Evolutionary conservation across 1,140 invertebrate species (phyloP), one percentile per base, ranked within the genome.

Genomic region (Drosophila gunungcola): DNA sequence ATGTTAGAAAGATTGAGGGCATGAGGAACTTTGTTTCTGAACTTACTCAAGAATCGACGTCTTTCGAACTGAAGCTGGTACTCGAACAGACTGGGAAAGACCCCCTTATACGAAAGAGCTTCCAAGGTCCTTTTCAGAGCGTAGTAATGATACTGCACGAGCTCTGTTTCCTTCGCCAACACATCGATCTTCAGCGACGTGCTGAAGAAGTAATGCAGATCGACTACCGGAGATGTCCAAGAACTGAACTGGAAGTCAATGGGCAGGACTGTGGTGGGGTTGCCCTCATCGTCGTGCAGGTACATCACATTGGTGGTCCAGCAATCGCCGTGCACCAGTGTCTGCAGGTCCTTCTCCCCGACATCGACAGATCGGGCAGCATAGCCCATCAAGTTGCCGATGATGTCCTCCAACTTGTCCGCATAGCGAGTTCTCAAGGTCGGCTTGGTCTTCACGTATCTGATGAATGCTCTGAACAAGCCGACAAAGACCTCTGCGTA

Each of bases 221-320:
- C 91, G 4, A 64, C 52, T 0, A 57, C 64, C 3, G 92, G 84
- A 0, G 84, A 75, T 4, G 70, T 77, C 56, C 57, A 81, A 12
- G 53, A 56, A 11, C 62, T 73, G 36, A 90, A 80, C 54, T 92
- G 92, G 61, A 86, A 91, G 51, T 92, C 92, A 4, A 92, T 81
- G 5, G 91, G 68, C 12, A 89, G 93, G 6, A 94, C 93, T 16
- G 93, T 91, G 10, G 7, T 76, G 7, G 80, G 73, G 2, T 94
- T 92, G 1, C 88, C 91, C 36, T 93, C 79, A 0, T 93, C 91
- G 10, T 93, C 64, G 5, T 93, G 74, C 45, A 93, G 83, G 63
- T 95, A 95, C 72, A 96, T 81, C 80, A 95, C 94, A 68, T 96
- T 96, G 60, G 95, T 95, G 0, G 93, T 91, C 95, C 95, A 95